Base-by-base conservation (phyloP, 2,113 vertebrate species). In the Leptobrachium ailaonicum region DNA sequence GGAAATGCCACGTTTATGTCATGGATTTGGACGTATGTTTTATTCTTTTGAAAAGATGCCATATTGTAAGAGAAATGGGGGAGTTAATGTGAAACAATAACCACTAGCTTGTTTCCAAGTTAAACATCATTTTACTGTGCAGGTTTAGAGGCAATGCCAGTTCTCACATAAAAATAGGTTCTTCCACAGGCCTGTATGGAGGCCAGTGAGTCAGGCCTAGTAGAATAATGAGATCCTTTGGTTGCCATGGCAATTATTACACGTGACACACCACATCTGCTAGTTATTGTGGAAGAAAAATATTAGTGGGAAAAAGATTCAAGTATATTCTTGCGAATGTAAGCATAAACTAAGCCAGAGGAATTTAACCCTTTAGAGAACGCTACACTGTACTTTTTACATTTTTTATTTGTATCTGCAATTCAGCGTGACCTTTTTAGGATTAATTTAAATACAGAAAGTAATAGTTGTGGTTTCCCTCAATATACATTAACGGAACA, bases 291-390 rank as follows among this genome's bases (percentile, higher is more conserved):
- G 88, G 8, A 0, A 0, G 93, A 93, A 94, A 95, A 95, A 94
- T 83, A 87, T 94, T 90, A 94, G 93, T 92, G 86, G 94, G 86
- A 92, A 90, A 80, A 86, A 95, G 95, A 94, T 93, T 77, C 58
- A 83, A 71, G 94, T 93, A 92, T 95, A 93, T 97, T 97, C 95
- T 91, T 96, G 94, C 93, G 93, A 94, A 91, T 92, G 93, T 94
- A 94, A 95, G 93, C 95, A 94, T 88, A 94, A 94, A 93, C 89
- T 89, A 91, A 90, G 83, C 66, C 54, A 87, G 88, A 91, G 86
- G 89, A 83, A 87, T 87, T 90, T 92, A 84, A 14, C 80, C 75
- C 89, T 82, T 70, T 84, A 92, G 76, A 40, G 78, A 82, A 73
- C 11, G 56, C 43, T 32, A 20, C 56, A 45, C 66, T 73, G 41